Base-by-base conservation (phyloP, 1,140 invertebrate species). In the Eupeodes corollae region DNA sequence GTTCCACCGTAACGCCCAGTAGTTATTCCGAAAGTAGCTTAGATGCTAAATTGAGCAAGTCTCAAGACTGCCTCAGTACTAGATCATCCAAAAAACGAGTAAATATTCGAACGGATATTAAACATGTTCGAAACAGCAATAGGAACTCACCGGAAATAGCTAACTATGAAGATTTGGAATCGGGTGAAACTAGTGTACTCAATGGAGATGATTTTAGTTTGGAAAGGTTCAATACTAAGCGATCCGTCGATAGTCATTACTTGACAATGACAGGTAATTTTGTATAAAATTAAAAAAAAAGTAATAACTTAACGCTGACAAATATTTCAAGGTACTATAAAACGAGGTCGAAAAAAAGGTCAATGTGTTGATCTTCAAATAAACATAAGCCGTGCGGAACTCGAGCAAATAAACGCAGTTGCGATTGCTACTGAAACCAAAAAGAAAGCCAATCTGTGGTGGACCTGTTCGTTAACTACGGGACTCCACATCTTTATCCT, bases 351-450 rank as follows among this genome's bases (percentile, higher is more conserved):
- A 55, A 83, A 84, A 56, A 80, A 80, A 53, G 82, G 82, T 0
- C 81, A 84, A 56, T 79, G 76, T 58, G 75, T 84, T 37, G 82
- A 85, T 70, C 76, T 85, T 0, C 78, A 80, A 63, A 70, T 85
- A 2, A 79, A 83, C 54, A 79, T 82, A 46, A 83, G 82, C 43
- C 68, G 76, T 42, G 79, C 82, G 58, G 79, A 83, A 55, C 64
- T 85, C 45, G 81, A 83, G 57, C 63, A 68, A 44, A 73, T 80
- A 21, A 76, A 80, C 55, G 79, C 82, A 54, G 75, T 77, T 33
- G 74, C 77, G 11, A 77, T 80, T 48, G 75, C 76, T 15, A 74
- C 73, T 30, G 75, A 77, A 41, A 71, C 76, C 37, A 72, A 73
- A 40, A 78, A 75, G 46, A 72, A 74, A 49, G 68, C 68, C 54